Percentiles rank a stretch among this genome's conserved stretches.
These are phyloP conservation scores for Ceratina japonica DNA, from an alignment of 1,140 invertebrate species.

Conservation along the genomic window DNA sequence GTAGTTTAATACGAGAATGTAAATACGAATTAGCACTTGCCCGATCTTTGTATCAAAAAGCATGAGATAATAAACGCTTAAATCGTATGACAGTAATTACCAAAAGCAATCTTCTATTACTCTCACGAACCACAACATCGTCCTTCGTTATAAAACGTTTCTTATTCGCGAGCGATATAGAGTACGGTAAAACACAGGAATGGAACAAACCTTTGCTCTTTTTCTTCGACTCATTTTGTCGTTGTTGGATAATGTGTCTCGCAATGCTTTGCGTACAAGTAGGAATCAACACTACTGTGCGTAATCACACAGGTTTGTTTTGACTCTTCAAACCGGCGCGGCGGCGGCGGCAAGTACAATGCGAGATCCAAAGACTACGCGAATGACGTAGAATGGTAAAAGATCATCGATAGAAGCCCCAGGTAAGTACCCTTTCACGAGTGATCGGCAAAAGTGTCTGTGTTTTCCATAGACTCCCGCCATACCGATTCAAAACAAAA, in stretches of 20 bases:
- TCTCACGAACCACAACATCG: too few relatives aligned
- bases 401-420: not conserved
- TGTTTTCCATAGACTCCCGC: too few relatives aligned
- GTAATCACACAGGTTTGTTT: conserved; percentile 68
- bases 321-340: conserved; percentile 68
- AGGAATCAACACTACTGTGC: not conserved
- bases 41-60: not conserved
- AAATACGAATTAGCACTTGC: not conserved
- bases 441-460: too few relatives aligned
- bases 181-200: not conserved
- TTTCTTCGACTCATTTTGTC: conserved; percentile 84
- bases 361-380: conserved; percentile 20
- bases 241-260: conserved; percentile 10
- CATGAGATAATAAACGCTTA: not conserved
- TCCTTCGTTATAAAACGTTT: not conserved
- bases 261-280: not conserved
- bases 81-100: not conserved
- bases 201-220: conserved; percentile 81
- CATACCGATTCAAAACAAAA: too few relatives aligned
- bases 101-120: not conserved
- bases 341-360: conserved; percentile 54
- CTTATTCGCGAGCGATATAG: not conserved
- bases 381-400: conserved; percentile 9
- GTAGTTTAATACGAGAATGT: not conserved
- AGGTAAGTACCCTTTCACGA: not conserved